phyloP scores from a whole-genome alignment of 2,888 invertebrate species.

The Bombylius major region DNA sequence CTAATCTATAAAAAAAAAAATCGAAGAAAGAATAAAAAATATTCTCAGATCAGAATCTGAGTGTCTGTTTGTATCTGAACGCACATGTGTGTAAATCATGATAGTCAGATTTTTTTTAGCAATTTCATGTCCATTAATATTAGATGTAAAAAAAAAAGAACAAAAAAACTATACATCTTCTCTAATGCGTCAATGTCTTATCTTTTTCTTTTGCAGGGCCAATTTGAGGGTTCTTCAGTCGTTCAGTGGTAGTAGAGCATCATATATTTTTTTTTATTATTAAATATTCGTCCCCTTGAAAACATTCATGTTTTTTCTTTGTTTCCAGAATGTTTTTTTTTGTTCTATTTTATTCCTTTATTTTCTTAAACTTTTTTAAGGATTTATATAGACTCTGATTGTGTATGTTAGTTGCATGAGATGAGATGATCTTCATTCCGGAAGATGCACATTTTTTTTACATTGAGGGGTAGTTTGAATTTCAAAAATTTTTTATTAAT shows the following conservation, averaged over 20 bases:
- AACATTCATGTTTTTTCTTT: background rate
- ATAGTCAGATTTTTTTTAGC: no score
- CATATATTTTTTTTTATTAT: no score
- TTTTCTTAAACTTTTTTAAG: background rate
- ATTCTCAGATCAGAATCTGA: background rate
- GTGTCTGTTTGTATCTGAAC: background rate
- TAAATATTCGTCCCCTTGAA: background rate
- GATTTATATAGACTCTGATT: background rate
- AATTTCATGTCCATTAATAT: no score
- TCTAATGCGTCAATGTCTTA: no score
- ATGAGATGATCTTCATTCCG: background rate
- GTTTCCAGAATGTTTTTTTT: background rate
- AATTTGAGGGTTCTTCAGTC: no score
- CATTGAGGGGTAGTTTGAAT: no score
- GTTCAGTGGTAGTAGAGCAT: no score
- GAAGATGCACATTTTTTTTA: background rate
- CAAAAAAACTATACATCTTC: background rate
- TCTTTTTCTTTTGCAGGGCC: no score
- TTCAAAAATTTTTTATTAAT: no score
- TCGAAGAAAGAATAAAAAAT: background rate
- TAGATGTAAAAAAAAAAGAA: no score
- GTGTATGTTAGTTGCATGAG: background rate
- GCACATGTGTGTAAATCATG: background rate
- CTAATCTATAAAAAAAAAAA: no score
- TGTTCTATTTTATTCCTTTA: background rate